These are phyloP conservation scores for Poecilia picta DNA, from an alignment of 2,797 vertebrate genomes.

Conservation along the genomic window DNA sequence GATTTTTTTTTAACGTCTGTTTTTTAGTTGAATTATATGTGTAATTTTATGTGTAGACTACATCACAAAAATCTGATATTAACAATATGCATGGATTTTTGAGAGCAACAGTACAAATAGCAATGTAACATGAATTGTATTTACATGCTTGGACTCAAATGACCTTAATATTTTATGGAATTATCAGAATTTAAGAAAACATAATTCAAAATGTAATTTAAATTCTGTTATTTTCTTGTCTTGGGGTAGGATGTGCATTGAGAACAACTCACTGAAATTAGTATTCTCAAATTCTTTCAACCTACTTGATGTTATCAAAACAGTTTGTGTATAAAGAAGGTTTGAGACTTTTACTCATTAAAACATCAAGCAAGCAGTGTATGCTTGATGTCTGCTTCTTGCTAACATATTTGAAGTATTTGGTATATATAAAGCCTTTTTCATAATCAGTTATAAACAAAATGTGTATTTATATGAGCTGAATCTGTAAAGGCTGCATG, in stretches of 20 bases:
- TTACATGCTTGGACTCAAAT: not conserved
- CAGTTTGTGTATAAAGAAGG: not conserved
- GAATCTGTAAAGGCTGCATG: accelerated
- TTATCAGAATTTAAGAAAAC: not conserved
- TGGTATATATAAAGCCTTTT: not conserved
- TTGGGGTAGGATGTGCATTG: not conserved
- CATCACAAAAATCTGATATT: not conserved
- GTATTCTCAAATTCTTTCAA: not conserved
- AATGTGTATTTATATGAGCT: not conserved
- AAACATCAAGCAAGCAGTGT: not conserved
- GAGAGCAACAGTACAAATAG: not conserved
- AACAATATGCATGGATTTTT: not conserved
- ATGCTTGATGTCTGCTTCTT: not conserved
- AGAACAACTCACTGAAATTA: not conserved
- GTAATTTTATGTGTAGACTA: not conserved
- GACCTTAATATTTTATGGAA: not conserved
- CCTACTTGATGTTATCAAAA: not conserved
- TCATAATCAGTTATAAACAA: not conserved
- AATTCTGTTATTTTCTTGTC: not conserved
- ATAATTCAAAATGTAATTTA: not conserved
- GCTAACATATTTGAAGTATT: not conserved
- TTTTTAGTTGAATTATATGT: not conserved
- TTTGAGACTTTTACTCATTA: not conserved
- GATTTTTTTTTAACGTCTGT: not conserved
- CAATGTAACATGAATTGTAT: not conserved